Evolutionary conservation across 2,797 vertebrate genomes (phyloP), one percentile per base, ranked within the genome.

Genomic region (Danio aesculapii): DNA sequence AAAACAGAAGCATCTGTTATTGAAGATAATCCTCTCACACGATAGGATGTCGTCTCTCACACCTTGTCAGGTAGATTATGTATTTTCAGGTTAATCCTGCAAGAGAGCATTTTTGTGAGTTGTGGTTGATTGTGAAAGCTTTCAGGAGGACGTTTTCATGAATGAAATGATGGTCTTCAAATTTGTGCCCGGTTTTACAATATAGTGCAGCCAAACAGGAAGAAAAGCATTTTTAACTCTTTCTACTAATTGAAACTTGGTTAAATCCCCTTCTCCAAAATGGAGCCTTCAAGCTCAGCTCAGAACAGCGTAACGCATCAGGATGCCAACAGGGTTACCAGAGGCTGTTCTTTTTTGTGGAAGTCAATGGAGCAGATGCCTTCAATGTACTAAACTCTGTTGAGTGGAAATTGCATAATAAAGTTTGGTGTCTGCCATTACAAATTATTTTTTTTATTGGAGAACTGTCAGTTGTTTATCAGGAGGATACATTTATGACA

Each of bases 51-150:
- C 17, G 50, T 64, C 43, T 66, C 61, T 64, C 50, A 81, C 61
- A 73, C 70, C 43, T 72, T 75, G 47, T 58, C 57, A 75, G 17
- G n/a, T 41, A 68, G 71, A 80, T 71, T 64, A 80, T 64, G 12
- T 14, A 58, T 17, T 58, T 50, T 63, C 21, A 75, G 59, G 17
- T 69, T 70, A 80, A 80, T 84, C 66, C 43, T n/a, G 59, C 21
- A 55, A 16, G 10, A 70, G 66, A 49, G 50, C 19, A 66, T 74
- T 61, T 62, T 49, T 71, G 17, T 43, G 57, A 62, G n/a, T 62
- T 66, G 58, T 84, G 74, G 64, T 55, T 70, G 71, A 79, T 72
- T 62, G 39, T 17, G 16, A 49, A 81, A 73, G 70, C 68, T 81
- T 84, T 81, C 68, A 72, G 12, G n/a, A 21, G 17, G 50, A 66